Conservation (phyloP, 2,113 vertebrate species). For the Tinamus guttatus region DNA sequence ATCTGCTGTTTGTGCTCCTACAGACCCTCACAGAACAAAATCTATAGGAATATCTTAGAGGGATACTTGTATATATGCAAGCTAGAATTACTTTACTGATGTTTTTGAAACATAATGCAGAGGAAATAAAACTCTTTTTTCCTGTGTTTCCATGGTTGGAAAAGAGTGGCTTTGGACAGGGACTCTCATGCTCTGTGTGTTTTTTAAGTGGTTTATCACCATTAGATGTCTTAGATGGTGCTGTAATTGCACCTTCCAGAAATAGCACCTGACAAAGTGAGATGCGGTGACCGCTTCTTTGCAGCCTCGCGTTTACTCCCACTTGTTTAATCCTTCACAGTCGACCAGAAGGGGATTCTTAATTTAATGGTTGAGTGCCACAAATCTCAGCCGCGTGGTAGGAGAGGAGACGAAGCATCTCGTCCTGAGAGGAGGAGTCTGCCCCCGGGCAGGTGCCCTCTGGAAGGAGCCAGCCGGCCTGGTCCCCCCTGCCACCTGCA, state of each 20-base stretch:
- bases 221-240: accelerated
- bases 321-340: background rate
- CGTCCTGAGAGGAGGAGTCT: background rate
- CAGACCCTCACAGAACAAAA: background rate
- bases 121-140: background rate
- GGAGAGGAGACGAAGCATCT: background rate
- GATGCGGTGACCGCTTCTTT: background rate
- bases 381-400: background rate
- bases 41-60: background rate
- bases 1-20: background rate
- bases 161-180: background rate
- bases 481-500: background rate
- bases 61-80: background rate
- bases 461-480: background rate
- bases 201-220: background rate
- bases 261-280: background rate
- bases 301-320: accelerated
- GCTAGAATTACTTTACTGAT: background rate
- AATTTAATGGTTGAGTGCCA: background rate
- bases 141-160: background rate
- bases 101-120: background rate
- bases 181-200: accelerated
- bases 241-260: background rate
- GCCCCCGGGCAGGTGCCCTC: background rate
- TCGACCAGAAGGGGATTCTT: background rate